These are phyloP conservation scores for Apocheima hispidaria DNA, from an alignment of 2,888 invertebrate genomes.

Conservation along the genomic window DNA sequence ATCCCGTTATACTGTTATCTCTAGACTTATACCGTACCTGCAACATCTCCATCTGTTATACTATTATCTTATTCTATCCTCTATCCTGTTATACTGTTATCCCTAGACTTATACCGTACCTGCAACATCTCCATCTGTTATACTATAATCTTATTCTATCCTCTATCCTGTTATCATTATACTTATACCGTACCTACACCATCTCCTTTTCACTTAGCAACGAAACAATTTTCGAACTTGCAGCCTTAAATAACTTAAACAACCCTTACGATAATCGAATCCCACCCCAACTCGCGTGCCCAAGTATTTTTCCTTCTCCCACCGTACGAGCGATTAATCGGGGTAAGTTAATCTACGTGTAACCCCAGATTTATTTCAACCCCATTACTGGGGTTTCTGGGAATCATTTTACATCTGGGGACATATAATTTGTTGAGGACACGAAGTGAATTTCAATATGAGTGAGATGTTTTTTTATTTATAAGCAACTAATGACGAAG, in stretches of 20 bases:
- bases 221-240: constrained; percentile 14
- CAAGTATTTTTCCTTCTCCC: constrained; percentile 33
- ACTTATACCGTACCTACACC: neutral
- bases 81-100: too few relatives aligned
- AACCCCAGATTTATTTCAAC: constrained; percentile 37
- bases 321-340: constrained; percentile 32
- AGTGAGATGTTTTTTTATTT: neutral
- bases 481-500: too few relatives aligned
- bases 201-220: constrained; percentile 18
- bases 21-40: too few relatives aligned
- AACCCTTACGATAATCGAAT: constrained; percentile 31
- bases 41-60: too few relatives aligned
- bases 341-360: constrained; percentile 35
- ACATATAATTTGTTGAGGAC: constrained; percentile 25
- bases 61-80: too few relatives aligned
- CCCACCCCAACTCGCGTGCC: constrained; percentile 31
- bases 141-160: too few relatives aligned
- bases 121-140: too few relatives aligned
- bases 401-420: constrained; percentile 30
- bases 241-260: constrained; percentile 25
- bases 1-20: too few relatives aligned
- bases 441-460: constrained; percentile 12
- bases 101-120: too few relatives aligned
- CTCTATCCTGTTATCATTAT: too few relatives aligned
- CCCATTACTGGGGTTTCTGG: constrained; percentile 26